Evolutionary conservation across 2,888 invertebrate species (phyloP).

Genomic region (Harpagoxenus sublaevis): DNA sequence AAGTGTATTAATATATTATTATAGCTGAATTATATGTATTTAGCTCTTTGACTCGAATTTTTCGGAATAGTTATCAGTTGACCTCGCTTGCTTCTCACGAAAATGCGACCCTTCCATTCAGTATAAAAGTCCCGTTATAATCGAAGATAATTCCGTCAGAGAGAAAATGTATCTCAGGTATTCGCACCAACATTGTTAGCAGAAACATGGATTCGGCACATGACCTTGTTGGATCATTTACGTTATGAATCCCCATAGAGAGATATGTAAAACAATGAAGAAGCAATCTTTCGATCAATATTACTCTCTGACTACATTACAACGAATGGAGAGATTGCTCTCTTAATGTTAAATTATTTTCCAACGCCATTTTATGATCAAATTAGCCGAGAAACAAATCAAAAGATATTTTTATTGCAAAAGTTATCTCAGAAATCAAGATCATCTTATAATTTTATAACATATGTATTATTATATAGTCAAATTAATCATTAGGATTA

Average conservation of each 20-base stretch:
- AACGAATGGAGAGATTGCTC: background rate
- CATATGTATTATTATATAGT: background rate
- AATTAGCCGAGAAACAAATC: too few relatives aligned
- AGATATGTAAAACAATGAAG: background rate
- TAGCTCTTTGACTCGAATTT: background rate
- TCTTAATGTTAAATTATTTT: background rate
- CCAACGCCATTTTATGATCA: background rate
- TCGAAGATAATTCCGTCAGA: slow-evolving; percentile 55
- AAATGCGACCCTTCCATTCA: slow-evolving; percentile 25
- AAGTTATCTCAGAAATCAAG: background rate
- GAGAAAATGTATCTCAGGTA: slow-evolving; percentile 57
- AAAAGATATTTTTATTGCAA: background rate
- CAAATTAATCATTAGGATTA: background rate
- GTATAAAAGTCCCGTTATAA: slow-evolving; percentile 58
- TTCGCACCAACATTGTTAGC: slow-evolving; percentile 70
- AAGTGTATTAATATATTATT: background rate
- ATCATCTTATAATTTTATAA: background rate
- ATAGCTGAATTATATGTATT: background rate
- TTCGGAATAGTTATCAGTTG: background rate
- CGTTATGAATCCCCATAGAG: slow-evolving; percentile 19
- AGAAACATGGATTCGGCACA: slow-evolving; percentile 58
- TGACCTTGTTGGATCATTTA: slow-evolving; percentile 62
- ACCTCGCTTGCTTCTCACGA: slow-evolving; percentile 18
- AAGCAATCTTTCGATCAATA: background rate
- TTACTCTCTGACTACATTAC: background rate